Evolutionary conservation across 2,888 invertebrate genomes (phyloP), one percentile per base, ranked within the genome.

Genomic region (Pseudoips prasinana): DNA sequence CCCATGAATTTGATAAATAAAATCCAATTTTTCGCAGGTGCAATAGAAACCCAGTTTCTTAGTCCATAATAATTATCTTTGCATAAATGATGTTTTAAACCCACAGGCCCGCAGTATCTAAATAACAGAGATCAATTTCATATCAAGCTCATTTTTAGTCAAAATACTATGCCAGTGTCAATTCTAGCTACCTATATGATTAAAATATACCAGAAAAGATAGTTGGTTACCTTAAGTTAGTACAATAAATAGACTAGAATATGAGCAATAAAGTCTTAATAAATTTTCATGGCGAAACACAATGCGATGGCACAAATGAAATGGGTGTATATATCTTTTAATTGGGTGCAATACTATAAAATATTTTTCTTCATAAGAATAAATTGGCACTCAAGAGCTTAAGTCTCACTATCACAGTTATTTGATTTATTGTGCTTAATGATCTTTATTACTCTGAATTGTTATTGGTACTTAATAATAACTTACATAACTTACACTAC

Each of bases 231-330:
- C 42, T 54, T 54, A 58, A 36, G 41, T 40, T 44, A 56, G 45
- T 58, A 68, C 47, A 65, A 65, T 68, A 74, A 79, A 77, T 80
- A 87, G 87, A 88, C 87, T 88, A 88, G 87, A 86, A 81, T 71
- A 83, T 88, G 87, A 88, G 87, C 87, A 87, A 85, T 77, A 75
- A 73, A 79, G 76, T 78, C 75, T 80, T 73, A 63, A 65, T 66
- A 68, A 58, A 51, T 47, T 62, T 67, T 67, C 75, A 85, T 84
- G 84, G 83, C 83, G 76, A 50, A 72, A 64, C 44, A 55, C 57
- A 52, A 84, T 84, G 83, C 57, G 51, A 84, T 84, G 83, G 84
- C 84, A 84, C 84, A 65, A n/a, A 62, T 58, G 45, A 31, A 54
- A 60, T 49, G 49, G 48, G 42, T 37, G 46, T 48, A 41, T 47